Evolutionary conservation across 2,888 invertebrate genomes (phyloP).

Genomic region (Drosophila differens): DNA sequence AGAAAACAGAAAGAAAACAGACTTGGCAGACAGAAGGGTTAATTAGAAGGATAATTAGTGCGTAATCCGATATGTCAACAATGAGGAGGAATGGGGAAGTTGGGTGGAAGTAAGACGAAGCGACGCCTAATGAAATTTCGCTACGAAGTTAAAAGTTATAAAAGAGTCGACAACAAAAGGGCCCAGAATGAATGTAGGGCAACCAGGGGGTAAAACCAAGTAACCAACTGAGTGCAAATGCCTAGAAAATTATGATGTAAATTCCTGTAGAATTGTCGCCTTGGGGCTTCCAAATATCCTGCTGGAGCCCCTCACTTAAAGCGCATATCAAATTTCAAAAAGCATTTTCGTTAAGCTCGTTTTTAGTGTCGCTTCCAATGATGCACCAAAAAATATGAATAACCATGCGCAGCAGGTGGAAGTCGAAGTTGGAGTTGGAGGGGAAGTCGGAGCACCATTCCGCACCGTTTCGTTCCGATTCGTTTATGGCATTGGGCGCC

Average conservation of each 20-base stretch:
- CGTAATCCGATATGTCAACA: slow-evolving; percentile 84
- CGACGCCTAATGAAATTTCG: slow-evolving; percentile 61
- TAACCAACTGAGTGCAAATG: slow-evolving; percentile 40
- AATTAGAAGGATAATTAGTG: slow-evolving; percentile 84
- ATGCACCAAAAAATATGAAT: slow-evolving; percentile 61
- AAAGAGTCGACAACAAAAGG: slow-evolving; percentile 10
- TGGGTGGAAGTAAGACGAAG: slow-evolving; percentile 1
- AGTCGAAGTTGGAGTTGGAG: background rate
- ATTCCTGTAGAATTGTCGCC: slow-evolving; percentile 31
- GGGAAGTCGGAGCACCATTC: background rate
- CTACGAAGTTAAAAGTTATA: slow-evolving; percentile 52
- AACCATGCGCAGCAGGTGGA: slow-evolving; percentile 55
- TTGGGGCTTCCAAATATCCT: slow-evolving; percentile 9
- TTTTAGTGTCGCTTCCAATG: slow-evolving; percentile 53
- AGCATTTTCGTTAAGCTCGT: slow-evolving; percentile 3
- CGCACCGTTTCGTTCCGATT: background rate
- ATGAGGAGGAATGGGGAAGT: slow-evolving; percentile 15
- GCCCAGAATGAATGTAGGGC: background rate
- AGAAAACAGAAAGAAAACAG: slow-evolving; percentile 50
- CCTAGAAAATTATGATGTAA: slow-evolving; percentile 73
- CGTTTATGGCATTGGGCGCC: slow-evolving; percentile 69
- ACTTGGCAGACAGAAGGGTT: slow-evolving; percentile 73
- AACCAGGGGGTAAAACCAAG: slow-evolving; percentile 1
- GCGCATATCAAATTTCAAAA: slow-evolving; percentile 31
- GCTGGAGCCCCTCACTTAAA: slow-evolving; percentile 9